Evolutionary conservation across 2,113 vertebrate genomes (phyloP).

Genomic region (Syngnathus floridae): DNA sequence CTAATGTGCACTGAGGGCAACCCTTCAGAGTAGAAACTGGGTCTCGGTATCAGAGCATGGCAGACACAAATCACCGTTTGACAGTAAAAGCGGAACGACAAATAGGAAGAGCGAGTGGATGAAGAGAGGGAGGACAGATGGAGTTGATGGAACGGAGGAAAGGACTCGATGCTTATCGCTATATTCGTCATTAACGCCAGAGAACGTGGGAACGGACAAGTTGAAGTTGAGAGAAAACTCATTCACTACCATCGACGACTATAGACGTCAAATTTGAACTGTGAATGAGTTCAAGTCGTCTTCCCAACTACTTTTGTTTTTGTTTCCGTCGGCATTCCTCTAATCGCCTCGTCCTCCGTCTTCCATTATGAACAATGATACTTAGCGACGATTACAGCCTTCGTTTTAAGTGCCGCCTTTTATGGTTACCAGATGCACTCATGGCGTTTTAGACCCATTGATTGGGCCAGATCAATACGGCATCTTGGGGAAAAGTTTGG

Average conservation of each 20-base stretch:
- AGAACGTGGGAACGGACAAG: conserved; percentile 35
- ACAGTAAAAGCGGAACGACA: conserved; percentile 39
- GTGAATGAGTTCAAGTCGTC: not conserved
- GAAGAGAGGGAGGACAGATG: conserved; percentile 31
- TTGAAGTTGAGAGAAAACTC: not conserved
- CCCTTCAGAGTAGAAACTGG: conserved; percentile 42
- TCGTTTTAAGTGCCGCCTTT: conserved; percentile 66
- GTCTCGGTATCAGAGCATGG: conserved; percentile 40
- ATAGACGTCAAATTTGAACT: not conserved
- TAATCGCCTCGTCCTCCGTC: conserved; percentile 17
- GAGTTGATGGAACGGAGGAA: conserved; percentile 55
- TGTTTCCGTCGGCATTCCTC: conserved; percentile 12
- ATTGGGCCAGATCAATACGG: conserved; percentile 71
- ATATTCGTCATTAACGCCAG: conserved; percentile 69
- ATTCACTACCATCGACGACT: too few species aligned
- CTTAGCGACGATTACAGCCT: conserved; percentile 51
- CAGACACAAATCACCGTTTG: conserved; percentile 49
- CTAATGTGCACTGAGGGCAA: conserved; percentile 36
- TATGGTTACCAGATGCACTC: conserved; percentile 70
- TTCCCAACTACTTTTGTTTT: conserved; percentile 7
- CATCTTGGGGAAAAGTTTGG: conserved; percentile 60
- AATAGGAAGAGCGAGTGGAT: conserved; percentile 33
- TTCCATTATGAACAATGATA: conserved; percentile 45
- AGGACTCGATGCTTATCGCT: conserved; percentile 43
- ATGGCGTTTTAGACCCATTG: conserved; percentile 68